A percentile compares a stretch with the other conserved stretches of the same genome.
phyloP scores from a whole-genome alignment of 2,113 vertebrate genomes.

The Pluvialis apricaria region DNA sequence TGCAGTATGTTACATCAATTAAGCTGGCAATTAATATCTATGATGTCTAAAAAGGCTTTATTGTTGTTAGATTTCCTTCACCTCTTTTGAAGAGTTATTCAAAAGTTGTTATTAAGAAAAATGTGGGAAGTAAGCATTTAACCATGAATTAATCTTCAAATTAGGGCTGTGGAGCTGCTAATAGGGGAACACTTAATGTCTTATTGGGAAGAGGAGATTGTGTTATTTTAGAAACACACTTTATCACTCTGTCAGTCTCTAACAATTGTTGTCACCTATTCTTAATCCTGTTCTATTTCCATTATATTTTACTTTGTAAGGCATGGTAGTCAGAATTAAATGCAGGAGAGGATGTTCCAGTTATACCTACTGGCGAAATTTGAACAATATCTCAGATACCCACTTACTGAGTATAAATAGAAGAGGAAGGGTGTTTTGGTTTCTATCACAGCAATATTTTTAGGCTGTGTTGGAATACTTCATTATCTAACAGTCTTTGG shows the following conservation, averaged over 20 bases:
- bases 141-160: neutral
- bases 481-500: constrained; percentile 19
- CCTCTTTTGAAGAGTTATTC: neutral
- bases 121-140: neutral
- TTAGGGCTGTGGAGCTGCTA: neutral
- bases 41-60: neutral
- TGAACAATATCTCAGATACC: constrained; percentile 41
- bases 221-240: neutral
- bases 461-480: constrained; percentile 15
- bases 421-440: constrained; percentile 28
- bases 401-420: constrained; percentile 48
- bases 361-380: constrained; percentile 10
- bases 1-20: neutral
- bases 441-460: constrained; percentile 39
- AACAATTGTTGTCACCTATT: neutral
- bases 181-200: neutral
- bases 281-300: neutral
- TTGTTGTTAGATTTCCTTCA: neutral
- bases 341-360: constrained; percentile 1
- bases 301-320: neutral
- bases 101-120: neutral
- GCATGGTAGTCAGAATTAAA: neutral
- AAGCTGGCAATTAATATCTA: neutral
- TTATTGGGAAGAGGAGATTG: neutral
- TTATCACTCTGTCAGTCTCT: neutral